Evolutionary conservation across 2,797 vertebrate genomes (phyloP).

Genomic region (Aulostomus chinensis): DNA sequence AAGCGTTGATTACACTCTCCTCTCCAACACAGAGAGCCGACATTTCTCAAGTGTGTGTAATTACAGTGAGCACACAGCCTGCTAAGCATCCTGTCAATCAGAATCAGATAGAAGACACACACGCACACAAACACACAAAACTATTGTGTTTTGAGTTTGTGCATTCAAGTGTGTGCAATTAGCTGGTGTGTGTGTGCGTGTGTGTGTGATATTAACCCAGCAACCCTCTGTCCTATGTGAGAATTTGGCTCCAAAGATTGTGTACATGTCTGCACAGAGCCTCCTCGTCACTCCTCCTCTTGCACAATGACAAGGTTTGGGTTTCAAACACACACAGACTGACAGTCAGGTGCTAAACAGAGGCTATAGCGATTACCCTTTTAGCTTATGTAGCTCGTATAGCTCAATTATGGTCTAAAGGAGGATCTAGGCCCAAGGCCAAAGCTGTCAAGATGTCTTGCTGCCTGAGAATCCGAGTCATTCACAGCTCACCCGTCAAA

Average conservation of each 20-base stretch:
- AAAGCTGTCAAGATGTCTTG: conserved; percentile 58
- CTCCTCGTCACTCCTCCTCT: conserved; percentile 47
- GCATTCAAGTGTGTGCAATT: conserved; percentile 48
- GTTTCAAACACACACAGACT: conserved; percentile 54
- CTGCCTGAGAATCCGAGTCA: conserved; percentile 43
- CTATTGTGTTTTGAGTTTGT: conserved; percentile 57
- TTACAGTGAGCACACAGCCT: conserved; percentile 80
- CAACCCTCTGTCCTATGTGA: conserved; percentile 45
- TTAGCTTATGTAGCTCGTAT: conserved; percentile 50
- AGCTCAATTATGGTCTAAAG: conserved; percentile 65
- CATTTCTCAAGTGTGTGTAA: conserved; percentile 82
- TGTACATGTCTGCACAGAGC: conserved; percentile 74
- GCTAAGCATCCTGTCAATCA: conserved; percentile 82
- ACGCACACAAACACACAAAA: conserved; percentile 45
- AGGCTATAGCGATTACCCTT: conserved; percentile 66
- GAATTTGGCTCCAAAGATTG: conserved; percentile 54
- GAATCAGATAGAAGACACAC: conserved; percentile 74
- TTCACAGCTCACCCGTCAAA: conserved; percentile 17
- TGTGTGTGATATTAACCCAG: conserved; percentile 11
- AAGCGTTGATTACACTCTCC: conserved; percentile 77
- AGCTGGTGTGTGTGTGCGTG: conserved; percentile 12
- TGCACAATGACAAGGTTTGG: conserved; percentile 73
- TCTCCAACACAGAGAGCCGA: conserved; percentile 68
- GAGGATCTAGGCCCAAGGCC: conserved; percentile 64
- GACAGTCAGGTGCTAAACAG: conserved; percentile 65